phyloP scores from a whole-genome alignment of 2,113 vertebrate genomes.

The Siniperca knerii region DNA sequence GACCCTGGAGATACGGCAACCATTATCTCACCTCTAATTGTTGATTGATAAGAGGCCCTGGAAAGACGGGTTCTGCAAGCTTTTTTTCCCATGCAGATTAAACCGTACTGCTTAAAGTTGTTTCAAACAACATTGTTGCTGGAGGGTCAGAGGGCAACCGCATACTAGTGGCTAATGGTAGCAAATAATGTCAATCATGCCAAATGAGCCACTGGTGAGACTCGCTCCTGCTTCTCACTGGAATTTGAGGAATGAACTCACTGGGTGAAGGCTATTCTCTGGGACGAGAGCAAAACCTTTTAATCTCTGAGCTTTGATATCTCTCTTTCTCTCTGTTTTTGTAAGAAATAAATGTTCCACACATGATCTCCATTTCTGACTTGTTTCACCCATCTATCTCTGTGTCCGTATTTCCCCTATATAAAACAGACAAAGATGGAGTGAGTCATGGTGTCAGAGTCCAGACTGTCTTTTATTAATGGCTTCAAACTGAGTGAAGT shows the following conservation, averaged over 20 bases:
- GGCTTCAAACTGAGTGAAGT: slow-evolving; percentile 31
- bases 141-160: slow-evolving; percentile 85
- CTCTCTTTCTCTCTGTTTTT: slow-evolving; percentile 21
- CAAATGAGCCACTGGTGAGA: slow-evolving; percentile 82
- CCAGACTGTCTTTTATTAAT: slow-evolving; percentile 50
- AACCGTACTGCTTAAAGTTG: slow-evolving; percentile 82
- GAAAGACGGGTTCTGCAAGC: slow-evolving; percentile 66
- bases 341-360: slow-evolving; percentile 15
- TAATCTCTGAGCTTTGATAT: slow-evolving; percentile 50
- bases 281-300: slow-evolving; percentile 15
- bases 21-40: slow-evolving; percentile 81
- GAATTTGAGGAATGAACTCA: slow-evolving; percentile 85
- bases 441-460: slow-evolving; percentile 47
- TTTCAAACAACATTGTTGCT: slow-evolving; percentile 84
- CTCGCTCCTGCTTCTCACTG: slow-evolving; percentile 74
- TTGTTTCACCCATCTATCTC: slow-evolving; percentile 2
- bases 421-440: slow-evolving; percentile 33
- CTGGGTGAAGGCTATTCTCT: slow-evolving; percentile 57
- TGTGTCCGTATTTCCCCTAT: not conserved
- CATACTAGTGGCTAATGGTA: slow-evolving; percentile 87
- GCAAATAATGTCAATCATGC: slow-evolving; percentile 89
- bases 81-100: slow-evolving; percentile 86
- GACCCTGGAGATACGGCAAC: slow-evolving; percentile 71
- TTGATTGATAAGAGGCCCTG: slow-evolving; percentile 79
- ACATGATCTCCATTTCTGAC: slow-evolving; percentile 18